Percentiles rank a stretch among this genome's conserved stretches.
phyloP scores from a whole-genome alignment of 1,140 invertebrate species.

The Metopolophium dirhodum region DNA sequence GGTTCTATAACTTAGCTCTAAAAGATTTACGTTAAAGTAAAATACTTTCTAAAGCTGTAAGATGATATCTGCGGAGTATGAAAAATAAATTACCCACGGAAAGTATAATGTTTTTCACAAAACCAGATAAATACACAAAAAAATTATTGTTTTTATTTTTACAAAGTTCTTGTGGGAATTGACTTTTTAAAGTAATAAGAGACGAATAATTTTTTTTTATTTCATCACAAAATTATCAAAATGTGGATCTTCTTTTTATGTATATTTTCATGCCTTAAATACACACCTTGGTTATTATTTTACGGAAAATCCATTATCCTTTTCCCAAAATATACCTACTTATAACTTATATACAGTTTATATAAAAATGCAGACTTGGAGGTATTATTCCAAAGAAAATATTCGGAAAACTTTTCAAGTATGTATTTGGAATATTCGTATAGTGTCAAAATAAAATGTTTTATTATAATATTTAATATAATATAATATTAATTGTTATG shows the following conservation, averaged over 20 bases:
- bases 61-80: not conserved
- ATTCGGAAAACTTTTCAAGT: no score
- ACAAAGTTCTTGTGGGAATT: not conserved
- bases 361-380: not conserved
- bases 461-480: no score
- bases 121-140: not conserved
- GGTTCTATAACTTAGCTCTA: not conserved
- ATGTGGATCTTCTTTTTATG: not conserved
- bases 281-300: not conserved
- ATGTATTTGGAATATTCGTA: not conserved
- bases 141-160: not conserved
- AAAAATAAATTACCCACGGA: not conserved
- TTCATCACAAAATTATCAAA: not conserved
- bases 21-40: not conserved
- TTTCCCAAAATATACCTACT: not conserved
- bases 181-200: not conserved
- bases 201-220: not conserved
- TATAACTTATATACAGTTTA: not conserved
- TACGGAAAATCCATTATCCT: not conserved
- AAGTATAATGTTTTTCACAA: not conserved
- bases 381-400: no score
- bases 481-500: not conserved
- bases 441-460: not conserved
- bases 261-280: not conserved
- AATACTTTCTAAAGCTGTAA: not conserved